phyloP scores from a whole-genome alignment of 2,888 invertebrate species.

The Gisinianus flammeolus region DNA sequence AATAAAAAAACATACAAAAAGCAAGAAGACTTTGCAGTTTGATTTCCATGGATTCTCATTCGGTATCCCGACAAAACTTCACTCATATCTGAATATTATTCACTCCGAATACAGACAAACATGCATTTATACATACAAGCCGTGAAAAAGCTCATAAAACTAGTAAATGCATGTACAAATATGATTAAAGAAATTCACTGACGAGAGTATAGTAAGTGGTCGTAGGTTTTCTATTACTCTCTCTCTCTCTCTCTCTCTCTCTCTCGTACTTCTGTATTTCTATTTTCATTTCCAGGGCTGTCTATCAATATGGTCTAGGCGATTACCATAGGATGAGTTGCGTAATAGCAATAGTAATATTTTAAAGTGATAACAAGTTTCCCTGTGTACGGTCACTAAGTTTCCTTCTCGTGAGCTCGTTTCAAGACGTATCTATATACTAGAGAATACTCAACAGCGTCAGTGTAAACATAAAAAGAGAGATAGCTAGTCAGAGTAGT shows the following conservation, averaged over 20 bases:
- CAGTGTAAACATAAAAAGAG: neutral
- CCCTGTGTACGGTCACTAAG: no score
- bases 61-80: no score
- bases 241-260: neutral
- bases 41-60: no score
- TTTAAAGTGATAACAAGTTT: no score
- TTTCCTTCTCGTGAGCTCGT: no score
- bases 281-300: neutral
- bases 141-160: neutral
- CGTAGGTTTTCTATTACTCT: neutral
- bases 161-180: neutral
- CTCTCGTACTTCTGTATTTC: neutral
- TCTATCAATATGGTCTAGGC: neutral
- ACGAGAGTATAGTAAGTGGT: neutral
- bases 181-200: neutral
- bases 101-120: neutral
- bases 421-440: no score
- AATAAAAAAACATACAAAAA: neutral
- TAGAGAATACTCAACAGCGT: no score
- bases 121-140: neutral
- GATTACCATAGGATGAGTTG: no score
- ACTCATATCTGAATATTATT: no score
- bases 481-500: neutral
- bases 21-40: neutral
- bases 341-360: no score